Evolutionary conservation across 1,140 invertebrate species (phyloP), one percentile per base, ranked within the genome.

Genomic region (Drosophila kohkoa): DNA sequence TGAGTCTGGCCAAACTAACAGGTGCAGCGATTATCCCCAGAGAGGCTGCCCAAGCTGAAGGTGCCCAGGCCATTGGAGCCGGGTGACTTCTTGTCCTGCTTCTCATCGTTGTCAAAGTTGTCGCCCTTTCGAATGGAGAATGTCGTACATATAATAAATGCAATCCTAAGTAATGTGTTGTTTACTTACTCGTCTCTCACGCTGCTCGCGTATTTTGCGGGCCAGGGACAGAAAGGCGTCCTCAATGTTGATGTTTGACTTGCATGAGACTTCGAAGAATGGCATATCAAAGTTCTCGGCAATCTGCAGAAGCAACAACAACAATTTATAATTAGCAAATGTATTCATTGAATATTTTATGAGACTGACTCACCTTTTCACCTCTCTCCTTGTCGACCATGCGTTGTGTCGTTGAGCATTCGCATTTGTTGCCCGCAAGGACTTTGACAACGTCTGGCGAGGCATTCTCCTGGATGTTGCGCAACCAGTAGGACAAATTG

Each of bases 211-310:
- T 92, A 97, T 97, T 94, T 95, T 95, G 90, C 96, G 94, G 63
- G 96, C 96, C 82, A 98, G 93, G 28, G 96, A 96, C 51, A 98
- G 93, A 92, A 97, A 97, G 35, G 96, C 96, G 86, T 97, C 96
- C 86, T 98, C 97, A 72, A 98, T 97, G 90, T 98, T 98, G 43
- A 98, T 95, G 83, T 98, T 96, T 69, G 96, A 96, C 93, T 98
- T 98, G 92, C 97, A 98, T 15, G 97, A 98, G 10, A 98, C 97
- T 93, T 98, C 97, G 93, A 97, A 97, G 91, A 98, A 98, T 48
- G 97, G 97, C 94, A 98, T 96, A 75, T 98, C 97, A 89, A 97
- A 98, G 92, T 97, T 96, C 83, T 97, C 96, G 1, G 97, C 97
- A 89, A 98, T 95, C 96, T 97, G 93, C 3, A 60, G 77, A 0